Evolutionary conservation across 2,113 vertebrate genomes (phyloP).

Genomic region (Thalassoma bifasciatum): DNA sequence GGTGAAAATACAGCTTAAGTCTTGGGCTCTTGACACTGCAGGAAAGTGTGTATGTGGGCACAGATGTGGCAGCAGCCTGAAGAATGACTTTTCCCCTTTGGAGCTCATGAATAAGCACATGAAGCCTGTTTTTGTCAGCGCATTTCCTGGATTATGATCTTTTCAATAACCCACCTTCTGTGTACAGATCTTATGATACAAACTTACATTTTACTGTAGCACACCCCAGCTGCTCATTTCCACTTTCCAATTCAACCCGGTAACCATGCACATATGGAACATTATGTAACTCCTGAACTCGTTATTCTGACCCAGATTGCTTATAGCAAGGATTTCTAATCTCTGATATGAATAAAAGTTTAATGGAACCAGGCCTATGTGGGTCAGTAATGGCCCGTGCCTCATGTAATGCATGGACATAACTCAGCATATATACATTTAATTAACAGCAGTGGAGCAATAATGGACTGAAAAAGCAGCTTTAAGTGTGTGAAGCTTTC

Average conservation of each 20-base stretch:
- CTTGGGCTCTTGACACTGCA: not conserved
- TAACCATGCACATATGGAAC: slow-evolving; percentile 60
- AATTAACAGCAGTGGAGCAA: not conserved
- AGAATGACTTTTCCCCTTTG: not conserved
- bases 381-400: not conserved
- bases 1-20: slow-evolving; percentile 17
- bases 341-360: slow-evolving; percentile 59
- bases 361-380: slow-evolving; percentile 35
- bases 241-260: slow-evolving; percentile 4
- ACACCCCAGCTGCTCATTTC: not conserved
- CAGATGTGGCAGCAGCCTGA: slow-evolving; percentile 1
- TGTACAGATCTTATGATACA: not conserved
- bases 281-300: slow-evolving; percentile 62
- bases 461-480: not conserved
- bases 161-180: not conserved
- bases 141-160: slow-evolving; percentile 11
- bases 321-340: slow-evolving; percentile 61
- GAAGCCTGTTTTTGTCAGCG: slow-evolving; percentile 1
- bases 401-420: not conserved
- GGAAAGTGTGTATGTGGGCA: too few relatives aligned
- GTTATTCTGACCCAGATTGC: slow-evolving; percentile 72
- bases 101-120: slow-evolving; percentile 2
- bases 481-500: not conserved
- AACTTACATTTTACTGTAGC: not conserved
- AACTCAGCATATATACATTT: not conserved